Base-by-base conservation (phyloP, 2,888 invertebrate genomes). In the Frankliniella fusca region DNA sequence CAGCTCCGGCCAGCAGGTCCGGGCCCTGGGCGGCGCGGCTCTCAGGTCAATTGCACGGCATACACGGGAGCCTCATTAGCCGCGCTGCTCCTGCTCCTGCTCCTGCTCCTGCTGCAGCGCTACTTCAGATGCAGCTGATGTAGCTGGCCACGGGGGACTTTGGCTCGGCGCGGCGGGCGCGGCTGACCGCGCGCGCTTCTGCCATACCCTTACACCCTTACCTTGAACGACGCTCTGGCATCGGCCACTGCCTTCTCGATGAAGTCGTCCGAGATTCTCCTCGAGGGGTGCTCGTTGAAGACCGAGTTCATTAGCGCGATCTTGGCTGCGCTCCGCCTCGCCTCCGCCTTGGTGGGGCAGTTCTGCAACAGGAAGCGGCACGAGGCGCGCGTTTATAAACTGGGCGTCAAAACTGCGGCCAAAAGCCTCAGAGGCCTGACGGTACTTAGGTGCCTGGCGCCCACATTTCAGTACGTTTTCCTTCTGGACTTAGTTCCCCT, bases 281-380 rank as follows among this genome's bases (percentile, higher is more conserved):
- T 90, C 1, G 96, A 96, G 79, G 97, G 97, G 88, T 97, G 97
- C 87, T 97, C 97, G 88, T 97, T 97, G 89, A 97, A 97, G 81
- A 97, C 97, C 15, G 97, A 97, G 90, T 97, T 97, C 97, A 97
- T 97, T 27, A 97, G 90, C 0, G 97, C 97, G 85, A 97, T 97
- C 90, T 97, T 97, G 0, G 97, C 97, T 0, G 97, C 97, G 86
- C 97, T 97, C 85, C 97, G 91, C 80, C 97, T 91, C 8, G 97
- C 97, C 88, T 97, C 97, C 10, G 97, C 97, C 88, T 97, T 97
- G 48, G 97, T 97, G 3, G 96, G 95, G 87, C 97, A 97, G 88
- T 96, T 96, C 94, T 97, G 90, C 12, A 27, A 76, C 70, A 76
- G 12, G 27, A 27, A 27, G 10, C 15, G 15, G 11, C 61, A 15